Evolutionary conservation across 2,888 invertebrate species (phyloP).

Genomic region (Pristionchus fissidentatus): DNA sequence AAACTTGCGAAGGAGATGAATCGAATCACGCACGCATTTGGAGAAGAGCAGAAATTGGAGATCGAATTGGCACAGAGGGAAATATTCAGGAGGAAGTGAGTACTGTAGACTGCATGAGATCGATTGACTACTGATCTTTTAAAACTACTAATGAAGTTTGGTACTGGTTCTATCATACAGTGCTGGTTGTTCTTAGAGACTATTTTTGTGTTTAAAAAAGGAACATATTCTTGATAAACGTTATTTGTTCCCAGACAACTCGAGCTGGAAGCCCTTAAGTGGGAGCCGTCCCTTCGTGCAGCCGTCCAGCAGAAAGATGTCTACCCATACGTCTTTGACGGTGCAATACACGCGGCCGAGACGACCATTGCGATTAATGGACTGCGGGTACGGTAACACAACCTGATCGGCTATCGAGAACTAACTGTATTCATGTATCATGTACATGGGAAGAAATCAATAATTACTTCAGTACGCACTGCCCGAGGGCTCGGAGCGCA

Average conservation of each 20-base stretch:
- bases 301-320: slow-evolving; percentile 55
- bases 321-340: slow-evolving; percentile 91
- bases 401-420: not conserved
- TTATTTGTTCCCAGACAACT: slow-evolving; percentile 75
- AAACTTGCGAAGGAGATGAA: slow-evolving; percentile 58
- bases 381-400: slow-evolving; percentile 79
- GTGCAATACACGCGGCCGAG: slow-evolving; percentile 83
- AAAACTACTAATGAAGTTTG: no score
- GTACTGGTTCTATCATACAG: no score
- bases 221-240: not conserved
- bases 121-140: not conserved
- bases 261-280: slow-evolving; percentile 75
- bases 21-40: slow-evolving; percentile 86
- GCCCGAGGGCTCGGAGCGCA: slow-evolving; percentile 86
- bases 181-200: not conserved
- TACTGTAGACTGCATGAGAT: not conserved
- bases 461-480: slow-evolving; percentile 80
- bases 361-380: slow-evolving; percentile 86
- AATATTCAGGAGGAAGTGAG: slow-evolving; percentile 58
- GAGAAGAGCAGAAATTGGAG: slow-evolving; percentile 65
- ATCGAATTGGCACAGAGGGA: slow-evolving; percentile 65
- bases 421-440: not conserved
- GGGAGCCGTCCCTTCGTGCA: slow-evolving; percentile 68
- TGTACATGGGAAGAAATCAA: slow-evolving; percentile 21
- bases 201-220: not conserved